Evolutionary conservation across 2,797 vertebrate species (phyloP), one percentile per base, ranked within the genome.

Genomic region (Dryobates pubescens): DNA sequence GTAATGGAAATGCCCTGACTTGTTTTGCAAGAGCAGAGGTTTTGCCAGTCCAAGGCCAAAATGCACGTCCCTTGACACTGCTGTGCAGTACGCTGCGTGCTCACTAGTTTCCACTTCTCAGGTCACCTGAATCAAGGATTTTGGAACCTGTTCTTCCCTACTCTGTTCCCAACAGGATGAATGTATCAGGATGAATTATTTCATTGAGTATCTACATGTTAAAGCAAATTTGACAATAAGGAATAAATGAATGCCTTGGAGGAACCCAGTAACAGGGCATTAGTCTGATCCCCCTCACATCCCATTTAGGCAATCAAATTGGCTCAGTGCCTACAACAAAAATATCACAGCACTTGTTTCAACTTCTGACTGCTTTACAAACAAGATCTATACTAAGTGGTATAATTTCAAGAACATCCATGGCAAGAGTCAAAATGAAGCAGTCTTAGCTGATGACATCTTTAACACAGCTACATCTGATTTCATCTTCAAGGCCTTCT

Each of bases 21-120:
- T 78, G 45, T 92, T 95, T 91, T 90, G 86, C 72, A 86, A 85
- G 64, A 80, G 27, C 7, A 62, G 74, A 84, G 57, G 32, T 62
- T 87, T 87, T 92, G 56, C 76, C 53, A 8, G 34, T 70, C 62
- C 76, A 71, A 75, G 82, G 71, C 70, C 70, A 72, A 68, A 81
- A 82, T 45, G 68, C 82, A 82, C 0, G 2, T 79, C 61, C 86
- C 61, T 85, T 34, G 62, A 57, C 63, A 57, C 63, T 32, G 24
- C 57, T 87, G 56, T 74, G 63, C 58, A 80, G 81, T 23, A 82
- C 61, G 27, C 32, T 57, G 8, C 17, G 45, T 80, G 65, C 73
- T 90, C 34, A 38, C 64, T 36, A n/a, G 18, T 45, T 83, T 81
- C 58, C 29, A 45, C 22, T 69, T 78, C 53, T 76, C 88, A 82